Percentiles rank a stretch among this genome's conserved stretches.
phyloP scores from a whole-genome alignment of 2,888 invertebrate species.

The Lacanobia oleracea region DNA sequence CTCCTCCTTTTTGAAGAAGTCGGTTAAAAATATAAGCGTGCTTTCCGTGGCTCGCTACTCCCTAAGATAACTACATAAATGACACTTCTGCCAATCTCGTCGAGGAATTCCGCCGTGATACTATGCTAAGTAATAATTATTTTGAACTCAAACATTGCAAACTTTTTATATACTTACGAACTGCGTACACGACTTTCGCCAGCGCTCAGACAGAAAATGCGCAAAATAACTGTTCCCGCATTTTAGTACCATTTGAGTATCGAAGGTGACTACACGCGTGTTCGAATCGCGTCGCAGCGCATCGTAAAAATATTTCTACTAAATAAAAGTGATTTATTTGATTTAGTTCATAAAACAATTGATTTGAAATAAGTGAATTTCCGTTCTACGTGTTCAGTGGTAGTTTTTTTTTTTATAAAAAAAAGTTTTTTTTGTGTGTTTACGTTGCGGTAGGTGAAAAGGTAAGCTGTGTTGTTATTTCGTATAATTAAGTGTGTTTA shows the following conservation, averaged over 20 bases:
- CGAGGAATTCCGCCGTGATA: no score
- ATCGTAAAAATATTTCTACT: conserved; percentile 27
- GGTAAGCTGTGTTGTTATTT: conserved; percentile 30
- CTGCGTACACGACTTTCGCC: conserved; percentile 37
- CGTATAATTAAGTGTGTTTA: conserved; percentile 5
- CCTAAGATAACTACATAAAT: no score
- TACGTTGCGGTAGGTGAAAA: neutral
- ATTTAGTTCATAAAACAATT: neutral
- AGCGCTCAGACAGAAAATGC: conserved; percentile 9
- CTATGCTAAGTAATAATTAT: conserved; percentile 35
- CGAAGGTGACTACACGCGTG: neutral
- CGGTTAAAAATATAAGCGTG: no score
- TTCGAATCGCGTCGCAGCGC: neutral
- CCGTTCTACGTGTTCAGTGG: neutral
- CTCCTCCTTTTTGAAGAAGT: no score
- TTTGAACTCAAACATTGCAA: conserved; percentile 45
- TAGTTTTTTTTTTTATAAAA: conserved; percentile 7
- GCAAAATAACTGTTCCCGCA: conserved; percentile 35
- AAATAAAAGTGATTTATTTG: conserved; percentile 25
- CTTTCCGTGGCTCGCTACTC: no score
- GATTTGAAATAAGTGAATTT: conserved; percentile 29
- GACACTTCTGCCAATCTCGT: no score
- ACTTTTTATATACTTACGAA: conserved; percentile 33
- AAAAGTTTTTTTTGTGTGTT: conserved; percentile 4
- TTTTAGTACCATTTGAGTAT: conserved; percentile 26